Conservation (phyloP, 35 echinoderm and acorn worm species). For the Ptychodera flava region DNA sequence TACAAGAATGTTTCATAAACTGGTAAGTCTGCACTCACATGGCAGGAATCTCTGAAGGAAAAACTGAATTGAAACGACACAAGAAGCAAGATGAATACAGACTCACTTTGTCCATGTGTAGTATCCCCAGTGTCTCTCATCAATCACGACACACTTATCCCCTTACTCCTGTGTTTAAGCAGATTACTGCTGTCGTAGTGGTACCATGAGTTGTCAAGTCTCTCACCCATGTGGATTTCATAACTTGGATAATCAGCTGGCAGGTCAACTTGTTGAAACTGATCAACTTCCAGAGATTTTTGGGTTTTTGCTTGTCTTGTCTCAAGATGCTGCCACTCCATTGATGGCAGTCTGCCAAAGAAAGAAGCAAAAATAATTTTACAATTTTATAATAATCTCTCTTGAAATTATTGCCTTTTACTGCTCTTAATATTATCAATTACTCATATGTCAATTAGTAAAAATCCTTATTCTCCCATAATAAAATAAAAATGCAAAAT, state of each 20-base stretch:
- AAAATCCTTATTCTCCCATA: too few species aligned
- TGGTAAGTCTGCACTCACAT: too few species aligned
- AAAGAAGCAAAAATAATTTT: conserved; percentile 22
- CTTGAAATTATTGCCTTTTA: too few species aligned
- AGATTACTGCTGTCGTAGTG: conserved; percentile 52
- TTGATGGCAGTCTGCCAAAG: conserved; percentile 53
- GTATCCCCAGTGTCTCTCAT: conserved; percentile 95
- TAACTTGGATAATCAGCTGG: conserved; percentile 9
- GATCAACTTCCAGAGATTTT: conserved; percentile 61
- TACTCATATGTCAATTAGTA: too few species aligned
- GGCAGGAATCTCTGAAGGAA: too few species aligned
- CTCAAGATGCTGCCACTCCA: conserved; percentile 77
- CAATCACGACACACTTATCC: conserved; percentile 68
- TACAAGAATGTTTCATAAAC: too few species aligned
- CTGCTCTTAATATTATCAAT: too few species aligned
- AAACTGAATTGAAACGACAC: too few species aligned
- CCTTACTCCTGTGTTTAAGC: conserved; percentile 67
- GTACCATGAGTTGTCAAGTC: conserved; percentile 79
- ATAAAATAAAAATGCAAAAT: too few species aligned
- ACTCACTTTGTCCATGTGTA: conserved; percentile 96
- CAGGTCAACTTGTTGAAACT: conserved; percentile 28
- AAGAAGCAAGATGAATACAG: too few species aligned
- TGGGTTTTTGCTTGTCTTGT: conserved; percentile 65
- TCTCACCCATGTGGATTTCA: conserved; percentile 40
- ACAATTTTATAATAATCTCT: too few species aligned